Evolutionary conservation across 2,888 invertebrate species (phyloP).

Genomic region (Phrixothrix hirtus): DNA sequence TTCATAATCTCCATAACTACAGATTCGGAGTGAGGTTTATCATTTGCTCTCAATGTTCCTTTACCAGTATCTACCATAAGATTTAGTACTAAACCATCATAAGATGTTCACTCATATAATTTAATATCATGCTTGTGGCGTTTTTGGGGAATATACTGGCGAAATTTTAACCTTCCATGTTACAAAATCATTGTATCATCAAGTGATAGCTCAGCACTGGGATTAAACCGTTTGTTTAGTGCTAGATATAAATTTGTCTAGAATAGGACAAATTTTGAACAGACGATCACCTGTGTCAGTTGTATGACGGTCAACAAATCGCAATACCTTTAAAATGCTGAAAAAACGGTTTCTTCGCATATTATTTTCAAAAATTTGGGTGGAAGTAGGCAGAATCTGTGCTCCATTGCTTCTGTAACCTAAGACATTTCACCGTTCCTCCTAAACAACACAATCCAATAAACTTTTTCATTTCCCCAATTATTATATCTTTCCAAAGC

Average conservation of each 20-base stretch:
- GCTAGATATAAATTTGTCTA: neutral
- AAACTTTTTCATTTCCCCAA: neutral
- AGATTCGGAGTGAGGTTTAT: too few species aligned
- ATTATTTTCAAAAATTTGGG: neutral
- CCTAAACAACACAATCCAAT: neutral
- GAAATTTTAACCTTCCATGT: neutral
- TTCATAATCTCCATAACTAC: neutral
- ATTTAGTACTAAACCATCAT: neutral
- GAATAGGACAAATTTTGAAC: neutral
- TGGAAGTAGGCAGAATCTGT: neutral
- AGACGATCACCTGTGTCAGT: neutral
- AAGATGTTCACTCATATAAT: neutral
- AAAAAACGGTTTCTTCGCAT: neutral
- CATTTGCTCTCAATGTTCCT: too few species aligned
- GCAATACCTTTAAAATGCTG: neutral
- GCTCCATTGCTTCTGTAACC: too few species aligned
- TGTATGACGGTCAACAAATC: neutral
- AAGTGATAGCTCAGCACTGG: too few species aligned
- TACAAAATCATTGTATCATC: neutral
- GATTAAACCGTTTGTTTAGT: neutral
- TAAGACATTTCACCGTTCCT: neutral
- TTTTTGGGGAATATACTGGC: neutral
- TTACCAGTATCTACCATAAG: too few species aligned
- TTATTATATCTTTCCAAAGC: too few species aligned
- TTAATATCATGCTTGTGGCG: neutral